Percentiles rank a stretch among this genome's conserved stretches.
These are phyloP conservation scores for Crotalus viridis DNA, from an alignment of 2,113 vertebrate species.

Conservation along the genomic window DNA sequence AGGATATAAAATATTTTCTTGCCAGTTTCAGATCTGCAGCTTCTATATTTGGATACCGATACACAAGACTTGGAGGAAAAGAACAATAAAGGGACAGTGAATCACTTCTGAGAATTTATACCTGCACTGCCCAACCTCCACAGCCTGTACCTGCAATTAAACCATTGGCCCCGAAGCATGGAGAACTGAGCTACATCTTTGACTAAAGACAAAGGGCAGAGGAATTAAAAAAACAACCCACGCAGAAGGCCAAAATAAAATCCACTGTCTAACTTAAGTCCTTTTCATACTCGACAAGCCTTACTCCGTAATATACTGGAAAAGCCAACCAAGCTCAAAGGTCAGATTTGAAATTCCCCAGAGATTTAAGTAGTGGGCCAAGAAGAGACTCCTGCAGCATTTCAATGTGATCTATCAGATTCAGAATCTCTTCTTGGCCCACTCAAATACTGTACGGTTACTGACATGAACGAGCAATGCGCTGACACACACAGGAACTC, in stretches of 20 bases:
- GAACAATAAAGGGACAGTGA: neutral
- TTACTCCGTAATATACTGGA: neutral
- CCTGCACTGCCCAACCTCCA: neutral
- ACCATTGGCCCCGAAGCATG: no score
- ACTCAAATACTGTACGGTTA: neutral
- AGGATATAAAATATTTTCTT: neutral
- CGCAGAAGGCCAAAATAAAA: neutral
- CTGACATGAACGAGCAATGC: rapidly evolving
- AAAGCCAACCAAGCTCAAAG: neutral
- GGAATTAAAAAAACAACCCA: neutral
- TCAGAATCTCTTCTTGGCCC: neutral
- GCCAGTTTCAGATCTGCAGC: neutral
- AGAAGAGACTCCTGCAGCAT: neutral
- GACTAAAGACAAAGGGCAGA: neutral
- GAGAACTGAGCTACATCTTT: neutral
- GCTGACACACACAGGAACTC: neutral
- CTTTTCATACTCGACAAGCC: neutral
- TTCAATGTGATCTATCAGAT: rapidly evolving
- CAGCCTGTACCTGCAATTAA: neutral
- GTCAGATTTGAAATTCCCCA: neutral
- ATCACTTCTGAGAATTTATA: neutral
- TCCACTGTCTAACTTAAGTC: neutral
- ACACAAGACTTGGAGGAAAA: neutral
- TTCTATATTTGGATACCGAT: neutral
- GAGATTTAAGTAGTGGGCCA: rapidly evolving